Conservation (phyloP, 2,113 vertebrate species). For the Eonycteris spelaea region DNA sequence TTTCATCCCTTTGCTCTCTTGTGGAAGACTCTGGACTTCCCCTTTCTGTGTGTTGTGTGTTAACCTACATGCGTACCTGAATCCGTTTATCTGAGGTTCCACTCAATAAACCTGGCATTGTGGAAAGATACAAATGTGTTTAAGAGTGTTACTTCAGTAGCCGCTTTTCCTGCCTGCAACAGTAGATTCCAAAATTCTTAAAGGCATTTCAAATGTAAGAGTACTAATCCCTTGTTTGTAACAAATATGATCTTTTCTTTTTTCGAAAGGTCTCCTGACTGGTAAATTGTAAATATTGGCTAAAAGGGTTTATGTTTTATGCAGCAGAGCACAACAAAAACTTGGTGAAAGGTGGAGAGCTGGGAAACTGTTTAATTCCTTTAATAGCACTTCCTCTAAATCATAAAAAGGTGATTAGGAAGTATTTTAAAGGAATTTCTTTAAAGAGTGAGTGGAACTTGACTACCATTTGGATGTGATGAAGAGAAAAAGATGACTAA, state of each 20-base stretch:
- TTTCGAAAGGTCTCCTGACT: neutral
- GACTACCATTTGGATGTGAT: neutral
- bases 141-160: too few relatives aligned
- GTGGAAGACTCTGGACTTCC: too few relatives aligned
- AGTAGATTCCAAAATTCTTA: neutral
- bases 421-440: neutral
- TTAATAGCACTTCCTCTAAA: neutral
- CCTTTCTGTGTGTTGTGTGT: too few relatives aligned
- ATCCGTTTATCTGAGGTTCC: too few relatives aligned
- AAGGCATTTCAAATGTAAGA: constrained; percentile 3
- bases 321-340: neutral
- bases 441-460: neutral
- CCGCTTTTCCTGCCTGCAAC: too few relatives aligned
- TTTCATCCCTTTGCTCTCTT: too few relatives aligned
- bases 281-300: neutral
- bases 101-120: too few relatives aligned
- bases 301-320: neutral
- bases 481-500: neutral
- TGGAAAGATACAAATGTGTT: too few relatives aligned
- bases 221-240: neutral
- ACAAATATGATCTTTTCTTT: neutral
- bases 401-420: neutral
- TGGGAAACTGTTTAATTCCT: neutral
- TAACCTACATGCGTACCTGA: too few relatives aligned
- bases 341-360: neutral